These are phyloP conservation scores for Oryzias woworae DNA, from an alignment of 2,113 vertebrate genomes.

Conservation along the genomic window DNA sequence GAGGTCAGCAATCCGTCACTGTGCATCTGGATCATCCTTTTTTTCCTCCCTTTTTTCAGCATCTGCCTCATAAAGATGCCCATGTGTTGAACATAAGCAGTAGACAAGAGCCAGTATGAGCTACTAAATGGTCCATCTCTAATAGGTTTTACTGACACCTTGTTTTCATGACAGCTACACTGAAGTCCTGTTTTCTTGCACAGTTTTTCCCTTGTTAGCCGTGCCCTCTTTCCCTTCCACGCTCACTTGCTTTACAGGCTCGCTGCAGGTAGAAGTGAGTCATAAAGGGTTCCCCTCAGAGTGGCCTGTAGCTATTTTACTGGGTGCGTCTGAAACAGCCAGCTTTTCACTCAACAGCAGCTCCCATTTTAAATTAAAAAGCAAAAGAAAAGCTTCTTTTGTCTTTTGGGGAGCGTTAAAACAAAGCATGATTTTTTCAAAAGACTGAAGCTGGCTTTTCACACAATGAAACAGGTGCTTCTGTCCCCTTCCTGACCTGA, in stretches of 20 bases:
- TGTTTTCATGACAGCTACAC: slow-evolving; percentile 74
- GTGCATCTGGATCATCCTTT: slow-evolving; percentile 40
- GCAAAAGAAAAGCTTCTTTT: slow-evolving; percentile 22
- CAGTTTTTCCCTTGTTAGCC: slow-evolving; percentile 71
- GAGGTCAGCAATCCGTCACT: slow-evolving; percentile 44
- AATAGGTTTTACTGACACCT: slow-evolving; percentile 68
- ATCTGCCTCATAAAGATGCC: slow-evolving; percentile 70
- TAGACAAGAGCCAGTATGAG: slow-evolving; percentile 69
- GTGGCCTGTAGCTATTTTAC: slow-evolving; percentile 66
- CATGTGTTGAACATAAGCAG: slow-evolving; percentile 66
- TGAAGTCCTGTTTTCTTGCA: slow-evolving; percentile 59
- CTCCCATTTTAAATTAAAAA: slow-evolving; percentile 34
- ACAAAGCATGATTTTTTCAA: slow-evolving; percentile 1
- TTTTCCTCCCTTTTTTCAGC: slow-evolving; percentile 47
- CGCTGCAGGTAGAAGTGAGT: slow-evolving; percentile 76
- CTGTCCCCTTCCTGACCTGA: neutral
- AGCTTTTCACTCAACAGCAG: slow-evolving; percentile 44
- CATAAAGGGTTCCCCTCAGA: slow-evolving; percentile 69
- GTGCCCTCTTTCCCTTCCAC: slow-evolving; percentile 34
- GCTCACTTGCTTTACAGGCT: slow-evolving; percentile 46
- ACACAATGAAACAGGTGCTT: neutral
- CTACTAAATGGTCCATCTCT: slow-evolving; percentile 72
- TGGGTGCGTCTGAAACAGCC: slow-evolving; percentile 66
- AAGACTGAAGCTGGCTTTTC: neutral
- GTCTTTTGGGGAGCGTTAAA: slow-evolving; percentile 1